phyloP scores from a whole-genome alignment of 2,888 invertebrate genomes.

The Chloroclysta siterata region DNA sequence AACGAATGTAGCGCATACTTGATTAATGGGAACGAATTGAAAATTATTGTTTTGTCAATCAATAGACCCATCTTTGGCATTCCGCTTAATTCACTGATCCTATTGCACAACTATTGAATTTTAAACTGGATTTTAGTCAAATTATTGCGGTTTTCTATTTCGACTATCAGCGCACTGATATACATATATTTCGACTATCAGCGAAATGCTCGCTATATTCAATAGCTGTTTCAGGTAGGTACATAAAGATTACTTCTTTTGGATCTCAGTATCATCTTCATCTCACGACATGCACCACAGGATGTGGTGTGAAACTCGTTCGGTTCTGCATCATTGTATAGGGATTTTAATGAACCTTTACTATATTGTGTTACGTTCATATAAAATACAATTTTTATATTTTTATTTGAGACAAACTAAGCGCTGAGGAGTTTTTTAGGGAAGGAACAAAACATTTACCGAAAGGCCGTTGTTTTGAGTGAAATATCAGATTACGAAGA shows the following conservation, averaged over 20 bases:
- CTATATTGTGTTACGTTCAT: constrained; percentile 3
- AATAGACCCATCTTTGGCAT: background rate
- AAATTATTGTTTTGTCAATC: constrained; percentile 13
- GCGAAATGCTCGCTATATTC: too few relatives aligned
- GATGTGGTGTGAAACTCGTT: constrained; percentile 28
- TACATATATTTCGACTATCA: too few relatives aligned
- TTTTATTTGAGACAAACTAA: constrained; percentile 1
- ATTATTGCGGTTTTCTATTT: too few relatives aligned
- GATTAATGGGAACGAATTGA: constrained; percentile 42
- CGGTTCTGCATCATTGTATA: constrained; percentile 28
- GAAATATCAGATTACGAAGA: constrained; percentile 45
- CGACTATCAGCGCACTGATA: too few relatives aligned
- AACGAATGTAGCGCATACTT: constrained; percentile 48
- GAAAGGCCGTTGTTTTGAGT: constrained; percentile 19
- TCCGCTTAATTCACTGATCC: background rate
- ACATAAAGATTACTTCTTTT: too few relatives aligned
- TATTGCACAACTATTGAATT: too few relatives aligned
- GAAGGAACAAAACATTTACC: background rate
- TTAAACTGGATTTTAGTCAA: too few relatives aligned
- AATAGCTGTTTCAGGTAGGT: too few relatives aligned
- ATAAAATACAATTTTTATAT: background rate
- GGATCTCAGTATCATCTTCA: too few relatives aligned
- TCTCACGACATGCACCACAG: constrained; percentile 10
- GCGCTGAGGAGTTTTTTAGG: background rate
- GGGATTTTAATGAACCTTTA: constrained; percentile 22